Conservation (phyloP, 2,113 vertebrate genomes). For the Sander lucioperca region DNA sequence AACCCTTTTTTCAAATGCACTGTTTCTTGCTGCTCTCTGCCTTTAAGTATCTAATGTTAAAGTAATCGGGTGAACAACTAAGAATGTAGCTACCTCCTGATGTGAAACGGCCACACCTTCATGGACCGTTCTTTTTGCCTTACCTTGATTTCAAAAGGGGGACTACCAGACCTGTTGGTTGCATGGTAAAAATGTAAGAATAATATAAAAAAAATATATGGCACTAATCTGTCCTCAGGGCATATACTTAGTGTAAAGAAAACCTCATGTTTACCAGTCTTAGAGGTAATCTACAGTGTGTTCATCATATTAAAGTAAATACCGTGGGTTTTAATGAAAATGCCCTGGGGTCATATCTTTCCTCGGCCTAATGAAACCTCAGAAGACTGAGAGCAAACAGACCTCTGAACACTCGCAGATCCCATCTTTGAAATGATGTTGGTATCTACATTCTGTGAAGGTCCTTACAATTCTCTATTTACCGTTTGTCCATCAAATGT, state of each 20-base stretch:
- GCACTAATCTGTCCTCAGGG: slow-evolving; percentile 55
- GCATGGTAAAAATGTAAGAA: slow-evolving; percentile 23
- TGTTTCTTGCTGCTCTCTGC: not conserved
- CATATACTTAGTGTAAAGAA: slow-evolving; percentile 57
- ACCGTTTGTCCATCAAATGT: slow-evolving; percentile 76
- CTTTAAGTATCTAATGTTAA: not conserved
- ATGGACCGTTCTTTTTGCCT: slow-evolving; percentile 7
- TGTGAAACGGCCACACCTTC: slow-evolving; percentile 6
- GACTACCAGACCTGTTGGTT: slow-evolving; percentile 19
- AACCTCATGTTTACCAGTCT: slow-evolving; percentile 72
- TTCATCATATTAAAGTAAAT: slow-evolving; percentile 76
- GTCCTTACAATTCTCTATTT: slow-evolving; percentile 81
- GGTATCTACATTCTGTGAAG: slow-evolving; percentile 76
- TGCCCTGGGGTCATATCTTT: slow-evolving; percentile 69
- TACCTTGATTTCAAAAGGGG: not conserved
- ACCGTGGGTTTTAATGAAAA: slow-evolving; percentile 75
- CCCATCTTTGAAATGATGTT: slow-evolving; percentile 82
- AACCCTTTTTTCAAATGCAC: not conserved
- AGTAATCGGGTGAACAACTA: not conserved
- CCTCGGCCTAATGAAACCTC: slow-evolving; percentile 76
- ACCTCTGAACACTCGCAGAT: slow-evolving; percentile 71
- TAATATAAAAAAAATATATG: slow-evolving; percentile 14
- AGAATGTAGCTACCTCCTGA: slow-evolving; percentile 6
- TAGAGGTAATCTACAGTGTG: slow-evolving; percentile 68
- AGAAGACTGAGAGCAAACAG: slow-evolving; percentile 79